Conservation (phyloP, 2,797 vertebrate genomes). For the Danio kyathit region DNA sequence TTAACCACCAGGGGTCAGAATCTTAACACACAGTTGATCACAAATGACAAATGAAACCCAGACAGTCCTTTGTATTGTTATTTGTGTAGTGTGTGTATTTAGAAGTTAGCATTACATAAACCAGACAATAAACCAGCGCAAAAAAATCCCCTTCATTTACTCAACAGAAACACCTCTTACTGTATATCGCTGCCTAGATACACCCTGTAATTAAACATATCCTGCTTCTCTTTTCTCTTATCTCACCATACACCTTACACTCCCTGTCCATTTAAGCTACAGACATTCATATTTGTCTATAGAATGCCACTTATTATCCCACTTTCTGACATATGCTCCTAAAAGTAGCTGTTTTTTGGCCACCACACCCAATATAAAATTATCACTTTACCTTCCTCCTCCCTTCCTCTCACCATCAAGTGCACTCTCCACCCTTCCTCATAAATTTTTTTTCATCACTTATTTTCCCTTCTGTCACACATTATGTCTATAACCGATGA, state of each 20-base stretch:
- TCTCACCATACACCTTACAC: constrained; percentile 9
- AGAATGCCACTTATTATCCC: not conserved
- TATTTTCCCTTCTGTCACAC: not conserved
- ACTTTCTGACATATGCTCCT: constrained; percentile 64
- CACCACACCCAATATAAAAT: constrained; percentile 67
- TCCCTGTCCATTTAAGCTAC: not conserved
- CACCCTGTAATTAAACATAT: constrained; percentile 72
- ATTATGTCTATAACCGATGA: constrained; percentile 1
- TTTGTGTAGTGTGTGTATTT: not conserved
- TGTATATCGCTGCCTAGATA: constrained; percentile 60
- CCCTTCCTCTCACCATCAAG: constrained; percentile 38
- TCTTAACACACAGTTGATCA: not conserved
- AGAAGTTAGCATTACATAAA: not conserved
- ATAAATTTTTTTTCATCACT: not conserved
- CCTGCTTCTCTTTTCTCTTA: constrained; percentile 57
- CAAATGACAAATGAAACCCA: not conserved
- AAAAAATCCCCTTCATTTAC: constrained; percentile 6
- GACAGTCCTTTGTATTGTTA: not conserved
- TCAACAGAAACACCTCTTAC: constrained; percentile 47
- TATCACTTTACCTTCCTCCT: constrained; percentile 54
- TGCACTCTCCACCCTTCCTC: not conserved
- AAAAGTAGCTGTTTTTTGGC: constrained; percentile 63
- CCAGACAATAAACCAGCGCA: not conserved
- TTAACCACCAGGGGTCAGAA: constrained; percentile 35
- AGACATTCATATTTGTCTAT: not conserved